Base-by-base conservation (phyloP, 1,140 invertebrate genomes). In the Drosophila mojavensis region DNA sequence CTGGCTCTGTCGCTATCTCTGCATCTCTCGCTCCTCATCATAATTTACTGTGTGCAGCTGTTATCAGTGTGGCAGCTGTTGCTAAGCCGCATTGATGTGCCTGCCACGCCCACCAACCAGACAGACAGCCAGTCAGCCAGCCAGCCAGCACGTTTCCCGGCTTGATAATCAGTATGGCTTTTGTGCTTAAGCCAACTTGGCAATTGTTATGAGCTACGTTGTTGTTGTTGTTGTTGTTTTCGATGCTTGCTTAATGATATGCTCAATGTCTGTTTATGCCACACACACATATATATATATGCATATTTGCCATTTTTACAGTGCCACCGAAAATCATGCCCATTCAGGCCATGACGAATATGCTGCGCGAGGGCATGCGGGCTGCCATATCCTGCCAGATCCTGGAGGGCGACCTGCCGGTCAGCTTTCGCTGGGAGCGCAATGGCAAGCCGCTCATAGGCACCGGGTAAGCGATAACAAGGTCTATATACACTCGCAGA, bases 311-410 rank as follows among this genome's bases (percentile, higher is more conserved):
- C 26, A 48, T 41, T 54, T 24, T 60, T 72, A 51, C 94, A 97
- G 97, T 97, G 90, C 96, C 96, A 62, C 97, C 97, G 59, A 97
- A 96, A 94, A 97, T 97, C 91, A 94, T 97, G 93, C 96, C 96
- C 24, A 97, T 97, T 78, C 95, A 97, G 93, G 95, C 97, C 47
- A 95, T 97, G 93, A 95, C 95, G 33, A 95, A 96, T 84, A 93
- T 96, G 81, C 93, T 97, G 59, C 94, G 96, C 63, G 97, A 98
- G 93, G 98, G 98, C 11, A 98, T 98, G 94, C 94, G 98, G 66
- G 97, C 97, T 9, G 97, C 97, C 28, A 97, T 99, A 75, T 96
- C 97, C 64, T 99, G 98, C 93, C 96, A 97, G 86, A 97, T 99
- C 77, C 95, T 98, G 89, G 97, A 98, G 93, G 98, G 98, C 11